These are phyloP conservation scores for Pogonomyrmex barbatus DNA, from an alignment of 1,140 invertebrate species.

Conservation along the genomic window DNA sequence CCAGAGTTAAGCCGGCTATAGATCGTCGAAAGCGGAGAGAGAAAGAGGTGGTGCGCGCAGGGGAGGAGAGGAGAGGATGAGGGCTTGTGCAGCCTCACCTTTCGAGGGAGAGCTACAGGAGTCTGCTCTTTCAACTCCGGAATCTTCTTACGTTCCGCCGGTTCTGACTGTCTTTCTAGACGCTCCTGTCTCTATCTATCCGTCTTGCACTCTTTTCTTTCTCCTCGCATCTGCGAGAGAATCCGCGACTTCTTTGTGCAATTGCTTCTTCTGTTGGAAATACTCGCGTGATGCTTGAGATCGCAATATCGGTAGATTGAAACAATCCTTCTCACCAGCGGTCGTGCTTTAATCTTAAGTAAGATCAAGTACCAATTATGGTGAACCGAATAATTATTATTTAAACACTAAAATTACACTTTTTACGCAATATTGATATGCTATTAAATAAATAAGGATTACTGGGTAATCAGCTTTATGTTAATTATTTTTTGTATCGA, in stretches of 20 bases:
- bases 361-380: not conserved
- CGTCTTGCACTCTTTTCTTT: conserved; percentile 18
- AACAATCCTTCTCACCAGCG: not conserved
- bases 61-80: conserved; percentile 6
- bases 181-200: conserved; percentile 43
- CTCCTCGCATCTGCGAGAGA: conserved; percentile 35
- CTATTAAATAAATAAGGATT: not conserved
- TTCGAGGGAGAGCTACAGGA: conserved; percentile 71
- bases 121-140: conserved; percentile 77
- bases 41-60: conserved; percentile 62
- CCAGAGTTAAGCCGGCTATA: conserved; percentile 78
- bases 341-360: not conserved
- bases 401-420: not conserved
- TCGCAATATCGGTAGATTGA: conserved; percentile 30
- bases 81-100: conserved; percentile 65
- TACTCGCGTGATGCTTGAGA: conserved; percentile 30
- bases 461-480: not conserved
- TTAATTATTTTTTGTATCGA: not conserved
- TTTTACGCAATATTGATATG: not conserved
- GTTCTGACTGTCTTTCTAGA: conserved; percentile 64
- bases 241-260: conserved; percentile 60
- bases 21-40: conserved; percentile 75
- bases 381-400: not conserved
- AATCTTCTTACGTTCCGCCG: conserved; percentile 76
- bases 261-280: conserved; percentile 50